Evolutionary conservation across 2,888 invertebrate species (phyloP).

Genomic region (Latheticus oryzae): DNA sequence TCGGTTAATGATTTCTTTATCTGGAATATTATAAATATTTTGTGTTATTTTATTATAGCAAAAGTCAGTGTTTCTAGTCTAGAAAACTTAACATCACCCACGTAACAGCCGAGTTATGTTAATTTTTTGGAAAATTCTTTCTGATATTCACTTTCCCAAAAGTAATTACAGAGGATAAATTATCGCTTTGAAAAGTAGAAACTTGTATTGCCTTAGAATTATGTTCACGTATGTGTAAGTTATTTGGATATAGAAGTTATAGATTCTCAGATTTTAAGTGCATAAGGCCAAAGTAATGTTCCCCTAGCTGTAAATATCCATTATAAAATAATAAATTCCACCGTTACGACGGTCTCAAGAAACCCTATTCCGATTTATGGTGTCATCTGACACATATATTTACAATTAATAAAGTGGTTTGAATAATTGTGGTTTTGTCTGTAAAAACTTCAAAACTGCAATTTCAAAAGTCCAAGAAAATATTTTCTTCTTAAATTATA

Average conservation of each 20-base stretch:
- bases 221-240: constrained; percentile 34
- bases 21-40: neutral
- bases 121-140: too few relatives aligned
- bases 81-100: too few relatives aligned
- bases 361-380: constrained; percentile 62
- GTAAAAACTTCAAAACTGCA: constrained; percentile 47
- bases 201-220: constrained; percentile 26
- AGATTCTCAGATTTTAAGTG: constrained; percentile 34
- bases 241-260: constrained; percentile 14
- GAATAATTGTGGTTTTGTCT: constrained; percentile 45
- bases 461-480: too few relatives aligned
- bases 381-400: constrained; percentile 52
- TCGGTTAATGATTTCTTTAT: neutral
- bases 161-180: constrained; percentile 9
- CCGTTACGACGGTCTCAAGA: constrained; percentile 62
- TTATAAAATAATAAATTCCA: constrained; percentile 63
- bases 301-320: constrained; percentile 61
- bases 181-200: constrained; percentile 6
- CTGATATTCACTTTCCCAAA: too few relatives aligned
- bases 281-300: constrained; percentile 29
- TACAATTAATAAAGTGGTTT: constrained; percentile 55
- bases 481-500: neutral
- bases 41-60: too few relatives aligned
- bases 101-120: too few relatives aligned
- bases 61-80: too few relatives aligned